These are phyloP conservation scores for Mizuhopecten yessoensis DNA, from an alignment of 1,140 invertebrate species.

Conservation along the genomic window DNA sequence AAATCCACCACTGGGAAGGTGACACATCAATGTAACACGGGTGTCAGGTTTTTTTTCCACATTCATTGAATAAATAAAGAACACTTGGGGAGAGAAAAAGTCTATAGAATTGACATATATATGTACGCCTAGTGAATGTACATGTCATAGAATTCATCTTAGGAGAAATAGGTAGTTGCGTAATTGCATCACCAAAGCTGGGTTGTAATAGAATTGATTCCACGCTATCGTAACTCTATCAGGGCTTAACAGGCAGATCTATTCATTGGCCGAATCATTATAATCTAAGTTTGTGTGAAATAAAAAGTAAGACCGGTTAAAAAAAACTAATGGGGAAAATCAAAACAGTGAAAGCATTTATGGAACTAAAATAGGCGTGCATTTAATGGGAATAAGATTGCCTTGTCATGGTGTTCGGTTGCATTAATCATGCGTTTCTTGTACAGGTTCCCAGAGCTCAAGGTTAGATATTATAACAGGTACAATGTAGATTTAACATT, in stretches of 20 bases:
- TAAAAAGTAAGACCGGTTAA: neutral
- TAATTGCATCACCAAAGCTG: neutral
- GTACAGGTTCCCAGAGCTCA: conserved; percentile 1
- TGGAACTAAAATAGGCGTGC: neutral
- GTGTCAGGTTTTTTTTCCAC: conserved; percentile 12
- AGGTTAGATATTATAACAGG: neutral
- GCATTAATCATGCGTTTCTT: neutral
- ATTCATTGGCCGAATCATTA: neutral
- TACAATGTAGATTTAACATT: neutral
- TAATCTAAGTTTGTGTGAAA: neutral
- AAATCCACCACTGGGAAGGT: neutral
- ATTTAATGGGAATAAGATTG: neutral
- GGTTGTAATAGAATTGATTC: neutral
- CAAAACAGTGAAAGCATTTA: conserved; percentile 33
- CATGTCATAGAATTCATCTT: neutral
- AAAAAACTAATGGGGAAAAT: neutral
- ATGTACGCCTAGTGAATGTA: neutral
- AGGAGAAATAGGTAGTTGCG: neutral
- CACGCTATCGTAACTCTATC: neutral
- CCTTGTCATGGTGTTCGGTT: conserved; percentile 8
- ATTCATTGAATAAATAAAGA: neutral
- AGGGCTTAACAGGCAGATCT: conserved; percentile 12
- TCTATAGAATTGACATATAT: neutral
- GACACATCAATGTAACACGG: neutral
- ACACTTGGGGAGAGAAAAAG: neutral